A percentile compares a stretch with the other conserved stretches of the same genome.
Conservation (phyloP, 2,113 vertebrate genomes). For the Alethe diademata region DNA sequence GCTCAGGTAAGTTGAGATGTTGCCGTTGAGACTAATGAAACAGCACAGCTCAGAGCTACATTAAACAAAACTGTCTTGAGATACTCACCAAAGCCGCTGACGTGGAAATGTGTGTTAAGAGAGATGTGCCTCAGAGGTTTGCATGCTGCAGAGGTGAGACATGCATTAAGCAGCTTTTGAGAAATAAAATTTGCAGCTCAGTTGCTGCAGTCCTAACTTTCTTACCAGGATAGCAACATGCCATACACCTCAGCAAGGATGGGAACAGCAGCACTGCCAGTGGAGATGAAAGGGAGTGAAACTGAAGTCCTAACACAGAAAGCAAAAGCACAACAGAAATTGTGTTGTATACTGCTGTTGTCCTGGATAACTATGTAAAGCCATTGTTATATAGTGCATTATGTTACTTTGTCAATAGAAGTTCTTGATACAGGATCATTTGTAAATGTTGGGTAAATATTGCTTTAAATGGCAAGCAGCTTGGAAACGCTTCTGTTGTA, state of each 20-base stretch:
- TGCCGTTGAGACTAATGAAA: constrained; percentile 44
- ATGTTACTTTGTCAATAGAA: not conserved
- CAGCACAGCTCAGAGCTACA: not conserved
- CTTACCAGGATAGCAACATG: not conserved
- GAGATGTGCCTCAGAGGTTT: not conserved
- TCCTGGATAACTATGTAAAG: not conserved
- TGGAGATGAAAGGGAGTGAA: not conserved
- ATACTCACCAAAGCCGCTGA: not conserved
- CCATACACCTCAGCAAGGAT: accelerated
- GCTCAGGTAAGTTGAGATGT: constrained; percentile 14
- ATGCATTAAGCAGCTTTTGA: constrained; percentile 2
- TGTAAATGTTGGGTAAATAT: not conserved
- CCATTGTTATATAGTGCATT: not conserved
- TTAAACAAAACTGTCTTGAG: constrained; percentile 34
- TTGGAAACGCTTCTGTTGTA: not conserved
- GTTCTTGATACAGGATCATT: not conserved
- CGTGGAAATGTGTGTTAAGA: not conserved
- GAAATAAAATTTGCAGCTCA: not conserved
- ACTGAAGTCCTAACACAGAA: not conserved
- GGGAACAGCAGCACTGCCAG: not conserved
- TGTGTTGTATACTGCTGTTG: not conserved
- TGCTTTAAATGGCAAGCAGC: not conserved
- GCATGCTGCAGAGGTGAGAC: not conserved
- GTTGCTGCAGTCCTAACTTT: not conserved
- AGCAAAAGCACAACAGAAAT: not conserved